Percentiles rank a stretch among this genome's conserved stretches.
These are phyloP conservation scores for Macrocentrus cingulum DNA, from an alignment of 1,140 invertebrate genomes.

Conservation along the genomic window DNA sequence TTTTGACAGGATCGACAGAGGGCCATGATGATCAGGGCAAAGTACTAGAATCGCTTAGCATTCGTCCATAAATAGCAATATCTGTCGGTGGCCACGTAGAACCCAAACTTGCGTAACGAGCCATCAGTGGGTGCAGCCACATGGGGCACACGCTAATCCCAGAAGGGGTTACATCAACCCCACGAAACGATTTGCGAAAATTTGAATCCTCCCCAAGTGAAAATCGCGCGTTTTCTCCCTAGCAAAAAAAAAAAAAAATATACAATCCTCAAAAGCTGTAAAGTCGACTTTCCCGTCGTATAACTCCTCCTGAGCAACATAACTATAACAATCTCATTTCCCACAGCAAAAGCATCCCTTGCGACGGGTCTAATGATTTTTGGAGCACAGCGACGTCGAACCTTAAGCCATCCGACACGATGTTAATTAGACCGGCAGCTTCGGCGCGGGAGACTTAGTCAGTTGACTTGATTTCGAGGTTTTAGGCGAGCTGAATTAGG, in stretches of 20 bases:
- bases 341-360: conserved; percentile 2
- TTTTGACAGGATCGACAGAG: conserved; percentile 23
- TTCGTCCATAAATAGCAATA: conserved; percentile 56
- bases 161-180: conserved; percentile 43
- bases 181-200: conserved; percentile 50
- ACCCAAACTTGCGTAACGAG: conserved; percentile 51
- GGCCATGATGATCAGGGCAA: conserved; percentile 1
- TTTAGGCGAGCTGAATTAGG: conserved; percentile 45
- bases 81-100: conserved; percentile 54
- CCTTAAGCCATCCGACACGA: conserved; percentile 47
- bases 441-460: conserved; percentile 38
- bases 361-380: conserved; percentile 41
- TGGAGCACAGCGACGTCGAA: conserved; percentile 35
- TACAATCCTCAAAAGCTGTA: too few species aligned
- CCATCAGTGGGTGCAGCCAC: conserved; percentile 52
- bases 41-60: conserved; percentile 32
- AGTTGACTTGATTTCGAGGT: conserved; percentile 51
- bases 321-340: background rate
- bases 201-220: conserved; percentile 42
- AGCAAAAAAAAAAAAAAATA: too few species aligned
- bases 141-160: conserved; percentile 55
- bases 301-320: background rate
- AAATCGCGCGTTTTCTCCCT: conserved; percentile 10
- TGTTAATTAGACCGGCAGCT: conserved; percentile 47
- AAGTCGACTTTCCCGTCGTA: too few species aligned